Percentiles rank a stretch among this genome's conserved stretches.
Conservation (phyloP, 1,140 invertebrate species). For the Hypsibius dujardini region DNA sequence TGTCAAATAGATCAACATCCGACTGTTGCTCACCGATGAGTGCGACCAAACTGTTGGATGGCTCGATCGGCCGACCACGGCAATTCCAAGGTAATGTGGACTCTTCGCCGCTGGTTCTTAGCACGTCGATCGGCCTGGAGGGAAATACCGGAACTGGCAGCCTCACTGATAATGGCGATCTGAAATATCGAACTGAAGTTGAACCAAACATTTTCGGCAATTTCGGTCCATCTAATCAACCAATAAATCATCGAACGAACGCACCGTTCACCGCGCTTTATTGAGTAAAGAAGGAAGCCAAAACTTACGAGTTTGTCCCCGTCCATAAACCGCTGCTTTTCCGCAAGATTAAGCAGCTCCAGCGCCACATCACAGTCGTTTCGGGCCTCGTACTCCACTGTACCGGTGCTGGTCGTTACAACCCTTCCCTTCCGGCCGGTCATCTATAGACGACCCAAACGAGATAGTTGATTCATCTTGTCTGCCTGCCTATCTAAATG, state of each 20-base stretch:
- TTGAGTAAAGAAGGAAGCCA: not conserved
- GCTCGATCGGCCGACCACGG: constrained; percentile 98
- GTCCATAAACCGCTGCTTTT: constrained; percentile 79
- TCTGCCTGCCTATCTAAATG: too few species aligned
- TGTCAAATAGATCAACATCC: too few species aligned
- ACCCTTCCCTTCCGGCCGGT: constrained; percentile 87
- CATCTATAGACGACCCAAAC: constrained; percentile 45
- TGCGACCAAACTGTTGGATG: constrained; percentile 93
- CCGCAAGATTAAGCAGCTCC: constrained; percentile 78
- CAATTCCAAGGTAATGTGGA: constrained; percentile 95
- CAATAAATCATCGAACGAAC: too few species aligned
- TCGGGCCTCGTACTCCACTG: constrained; percentile 80
- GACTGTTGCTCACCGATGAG: too few species aligned
- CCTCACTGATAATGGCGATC: constrained; percentile 97
- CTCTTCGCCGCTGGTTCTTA: constrained; percentile 70
- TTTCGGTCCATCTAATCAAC: too few species aligned
- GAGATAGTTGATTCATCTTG: not conserved
- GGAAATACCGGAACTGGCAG: constrained; percentile 91
- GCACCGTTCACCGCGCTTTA: too few species aligned
- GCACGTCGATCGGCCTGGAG: constrained; percentile 82
- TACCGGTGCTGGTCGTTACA: constrained; percentile 63
- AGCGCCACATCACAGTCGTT: constrained; percentile 64
- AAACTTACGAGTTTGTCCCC: constrained; percentile 53
- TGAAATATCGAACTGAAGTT: too few species aligned
- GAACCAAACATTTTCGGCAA: too few species aligned